Base-by-base conservation (phyloP, 2,797 vertebrate genomes). In the Paguma larvata region DNA sequence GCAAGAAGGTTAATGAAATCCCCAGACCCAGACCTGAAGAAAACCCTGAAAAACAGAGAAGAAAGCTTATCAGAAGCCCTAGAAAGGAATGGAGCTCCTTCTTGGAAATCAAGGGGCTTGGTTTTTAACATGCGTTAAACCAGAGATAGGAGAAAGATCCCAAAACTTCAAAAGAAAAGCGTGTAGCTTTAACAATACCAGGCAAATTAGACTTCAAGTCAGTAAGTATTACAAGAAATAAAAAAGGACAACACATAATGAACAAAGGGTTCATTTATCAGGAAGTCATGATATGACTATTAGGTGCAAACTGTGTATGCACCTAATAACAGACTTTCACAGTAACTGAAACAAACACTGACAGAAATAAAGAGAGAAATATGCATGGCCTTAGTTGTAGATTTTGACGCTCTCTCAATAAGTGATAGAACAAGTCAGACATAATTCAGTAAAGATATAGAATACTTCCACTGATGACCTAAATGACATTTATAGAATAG, bases 291-390 rank as follows among this genome's bases (percentile, higher is more conserved):
- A 62, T 23, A 68, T 27, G 62, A 82, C 38, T 38, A 38, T 38
- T 38, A 38, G 38, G 38, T 38, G 38, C 7, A 92, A 72, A 75
- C 30, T 67, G 3, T 62, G 15, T n/a, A 41, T 10, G 1, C 83
- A 75, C 32, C 8, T 90, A 95, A 67, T 32, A 92, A 51, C 14
- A 90, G 21, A 93, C 6, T 19, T 91, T 73, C n/a, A 30, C 82
- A 85, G 59, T 82, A 44, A n/a, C 12, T 25, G 21, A 85, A 77
- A 80, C 3, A 65, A 85, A 85, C 44, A 30, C 16, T 21, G 53
- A 85, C n/a, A 83, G 32, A 89, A 82, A 94, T 48, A 84, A 27
- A 72, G 75, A 80, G 14, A 94, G 19, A 92, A 44, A 56, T 14
- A 86, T 27, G 4, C 0, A 62, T 38, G 25, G 27, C 56, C 18